Conservation (phyloP, 2,797 vertebrate genomes). For the Onychomys arenicola region DNA sequence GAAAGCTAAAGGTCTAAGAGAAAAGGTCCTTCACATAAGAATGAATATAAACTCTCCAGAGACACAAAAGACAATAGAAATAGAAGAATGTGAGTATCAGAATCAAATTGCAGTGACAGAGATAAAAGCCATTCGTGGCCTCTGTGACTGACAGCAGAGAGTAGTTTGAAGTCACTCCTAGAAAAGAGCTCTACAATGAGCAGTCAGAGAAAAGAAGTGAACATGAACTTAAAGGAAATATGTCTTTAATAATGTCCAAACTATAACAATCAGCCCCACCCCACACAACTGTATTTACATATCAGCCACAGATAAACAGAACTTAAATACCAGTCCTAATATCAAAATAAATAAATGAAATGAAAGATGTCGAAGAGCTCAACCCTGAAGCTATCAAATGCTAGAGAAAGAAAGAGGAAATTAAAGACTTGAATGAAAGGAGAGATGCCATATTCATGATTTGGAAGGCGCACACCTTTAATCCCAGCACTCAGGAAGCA, state of each 20-base stretch:
- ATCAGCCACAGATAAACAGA: slow-evolving; percentile 38
- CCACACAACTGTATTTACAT: slow-evolving; percentile 46
- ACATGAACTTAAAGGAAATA: slow-evolving; percentile 36
- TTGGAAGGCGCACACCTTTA: too few species aligned
- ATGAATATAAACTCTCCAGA: slow-evolving; percentile 7
- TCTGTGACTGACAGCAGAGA: slow-evolving; percentile 9
- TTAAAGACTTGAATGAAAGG: slow-evolving; percentile 2
- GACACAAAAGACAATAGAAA: slow-evolving; percentile 17
- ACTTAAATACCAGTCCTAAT: slow-evolving; percentile 10
- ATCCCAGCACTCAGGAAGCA: too few species aligned
- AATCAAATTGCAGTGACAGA: slow-evolving; percentile 38
- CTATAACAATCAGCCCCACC: slow-evolving; percentile 27
- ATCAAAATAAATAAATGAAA: slow-evolving; percentile 44
- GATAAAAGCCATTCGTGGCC: slow-evolving; percentile 29
- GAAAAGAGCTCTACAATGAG: slow-evolving; percentile 45
- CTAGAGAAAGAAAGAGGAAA: slow-evolving; percentile 6
- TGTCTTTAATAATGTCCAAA: background rate
- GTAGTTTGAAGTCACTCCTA: background rate
- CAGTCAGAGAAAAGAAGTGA: slow-evolving; percentile 24
- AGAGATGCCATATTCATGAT: background rate
- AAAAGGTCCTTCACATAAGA: background rate
- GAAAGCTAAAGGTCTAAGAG: slow-evolving; percentile 5
- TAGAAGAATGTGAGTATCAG: slow-evolving; percentile 25
- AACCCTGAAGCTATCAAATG: background rate
- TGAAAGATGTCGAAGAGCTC: slow-evolving; percentile 7